Conservation (phyloP, 2,797 vertebrate genomes). For the Tangara arthus region DNA sequence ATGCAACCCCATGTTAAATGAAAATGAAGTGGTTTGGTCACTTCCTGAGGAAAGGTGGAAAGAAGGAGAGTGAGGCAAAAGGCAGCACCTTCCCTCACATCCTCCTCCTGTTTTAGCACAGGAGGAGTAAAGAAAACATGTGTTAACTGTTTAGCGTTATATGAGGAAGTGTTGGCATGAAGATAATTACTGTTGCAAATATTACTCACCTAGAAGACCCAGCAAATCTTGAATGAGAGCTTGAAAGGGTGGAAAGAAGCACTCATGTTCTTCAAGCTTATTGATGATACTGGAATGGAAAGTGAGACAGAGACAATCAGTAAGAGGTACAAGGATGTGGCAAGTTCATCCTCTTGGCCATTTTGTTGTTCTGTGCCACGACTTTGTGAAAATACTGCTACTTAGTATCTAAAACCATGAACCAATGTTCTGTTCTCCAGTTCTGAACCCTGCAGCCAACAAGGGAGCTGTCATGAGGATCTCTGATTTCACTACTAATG, state of each 20-base stretch:
- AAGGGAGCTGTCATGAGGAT: not conserved
- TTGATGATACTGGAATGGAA: slow-evolving; percentile 80
- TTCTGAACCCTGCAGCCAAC: not conserved
- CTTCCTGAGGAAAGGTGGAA: not conserved
- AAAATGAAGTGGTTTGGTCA: not conserved
- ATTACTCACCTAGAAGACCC: slow-evolving; percentile 79
- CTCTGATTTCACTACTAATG: not conserved
- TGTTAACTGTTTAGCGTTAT: not conserved
- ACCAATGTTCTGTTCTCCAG: not conserved
- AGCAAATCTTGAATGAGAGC: slow-evolving; percentile 80
- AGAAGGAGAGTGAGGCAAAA: not conserved
- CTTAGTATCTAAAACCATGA: not conserved
- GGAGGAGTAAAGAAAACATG: not conserved
- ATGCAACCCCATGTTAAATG: not conserved
- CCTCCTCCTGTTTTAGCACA: not conserved
- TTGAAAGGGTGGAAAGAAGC: slow-evolving; percentile 89
- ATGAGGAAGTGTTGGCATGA: not conserved
- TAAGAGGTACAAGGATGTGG: not conserved
- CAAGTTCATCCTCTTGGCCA: not conserved
- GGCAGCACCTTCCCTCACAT: not conserved
- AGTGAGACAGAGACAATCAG: not conserved
- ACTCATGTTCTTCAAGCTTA: slow-evolving; percentile 86
- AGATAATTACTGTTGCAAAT: not conserved
- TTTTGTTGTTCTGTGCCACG: not conserved
- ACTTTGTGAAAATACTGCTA: not conserved